These are phyloP conservation scores for Ctenoplectra terminalis DNA, from an alignment of 1,140 invertebrate species.

Conservation along the genomic window DNA sequence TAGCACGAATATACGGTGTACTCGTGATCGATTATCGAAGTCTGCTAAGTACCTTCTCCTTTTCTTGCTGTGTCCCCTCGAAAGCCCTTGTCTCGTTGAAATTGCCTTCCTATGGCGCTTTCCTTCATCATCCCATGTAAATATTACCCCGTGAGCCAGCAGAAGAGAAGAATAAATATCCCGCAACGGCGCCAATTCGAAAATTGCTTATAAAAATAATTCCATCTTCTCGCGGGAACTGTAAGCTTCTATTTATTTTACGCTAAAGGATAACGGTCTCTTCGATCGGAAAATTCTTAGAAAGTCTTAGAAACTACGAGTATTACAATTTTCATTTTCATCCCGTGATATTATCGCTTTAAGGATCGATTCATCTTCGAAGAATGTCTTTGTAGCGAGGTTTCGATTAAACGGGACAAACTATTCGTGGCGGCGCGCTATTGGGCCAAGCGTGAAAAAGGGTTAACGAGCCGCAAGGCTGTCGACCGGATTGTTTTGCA, in stretches of 20 bases:
- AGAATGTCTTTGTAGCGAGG: conserved; percentile 10
- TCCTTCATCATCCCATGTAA: conserved; percentile 17
- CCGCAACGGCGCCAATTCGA: background rate
- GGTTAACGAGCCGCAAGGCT: conserved; percentile 32
- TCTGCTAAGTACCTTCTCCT: conserved; percentile 39
- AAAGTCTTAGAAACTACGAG: too few relatives aligned
- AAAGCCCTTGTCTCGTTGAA: conserved; percentile 24
- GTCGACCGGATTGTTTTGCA: conserved; percentile 65
- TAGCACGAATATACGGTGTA: conserved; percentile 15
- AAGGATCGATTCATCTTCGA: too few relatives aligned
- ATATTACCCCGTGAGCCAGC: conserved; percentile 15
- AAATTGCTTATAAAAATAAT: conserved; percentile 9
- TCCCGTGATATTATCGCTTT: too few relatives aligned
- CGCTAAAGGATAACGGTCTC: too few relatives aligned
- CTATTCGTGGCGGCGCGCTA: conserved; percentile 39
- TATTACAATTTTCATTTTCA: too few relatives aligned
- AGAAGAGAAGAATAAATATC: conserved; percentile 35
- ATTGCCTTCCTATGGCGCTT: conserved; percentile 16
- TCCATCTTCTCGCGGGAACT: background rate
- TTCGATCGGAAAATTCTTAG: background rate
- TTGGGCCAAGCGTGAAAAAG: conserved; percentile 58
- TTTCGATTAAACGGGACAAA: conserved; percentile 58
- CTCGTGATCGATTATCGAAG: conserved; percentile 60
- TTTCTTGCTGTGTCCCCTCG: conserved; percentile 33
- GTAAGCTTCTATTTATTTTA: background rate